Evolutionary conservation across 2,113 vertebrate species (phyloP).

Genomic region (Mormyrus iriodes): DNA sequence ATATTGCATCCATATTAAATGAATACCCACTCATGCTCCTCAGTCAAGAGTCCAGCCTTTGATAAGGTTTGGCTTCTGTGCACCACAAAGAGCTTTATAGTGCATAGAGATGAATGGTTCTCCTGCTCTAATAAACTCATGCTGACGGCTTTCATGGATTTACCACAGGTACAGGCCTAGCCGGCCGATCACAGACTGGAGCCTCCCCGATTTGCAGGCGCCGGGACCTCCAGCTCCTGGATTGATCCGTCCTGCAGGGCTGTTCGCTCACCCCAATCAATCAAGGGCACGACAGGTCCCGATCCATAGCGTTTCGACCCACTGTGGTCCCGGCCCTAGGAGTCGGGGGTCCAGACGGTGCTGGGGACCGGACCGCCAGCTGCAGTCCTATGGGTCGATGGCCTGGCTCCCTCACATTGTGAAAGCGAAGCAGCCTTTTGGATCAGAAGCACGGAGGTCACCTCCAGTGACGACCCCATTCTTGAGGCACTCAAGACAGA

Average conservation of each 20-base stretch:
- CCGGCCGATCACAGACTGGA: background rate
- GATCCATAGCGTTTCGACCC: conserved; percentile 22
- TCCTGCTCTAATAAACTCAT: background rate
- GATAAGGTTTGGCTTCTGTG: background rate
- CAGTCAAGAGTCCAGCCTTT: background rate
- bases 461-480: background rate
- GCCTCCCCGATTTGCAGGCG: background rate
- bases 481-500: background rate
- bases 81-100: background rate
- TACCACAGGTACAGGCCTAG: background rate
- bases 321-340: background rate
- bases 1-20: background rate
- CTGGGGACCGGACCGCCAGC: background rate
- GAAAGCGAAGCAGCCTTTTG: background rate
- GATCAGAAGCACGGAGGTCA: background rate
- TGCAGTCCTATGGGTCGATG: background rate
- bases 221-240: background rate
- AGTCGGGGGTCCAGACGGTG: background rate
- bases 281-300: conserved; percentile 7
- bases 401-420: background rate
- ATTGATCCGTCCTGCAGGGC: conserved; percentile 5
- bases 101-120: background rate
- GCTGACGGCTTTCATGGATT: background rate
- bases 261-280: conserved; percentile 14
- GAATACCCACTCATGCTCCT: background rate